Base-by-base conservation (phyloP, 2,888 invertebrate genomes). In the Pomacea canaliculata region DNA sequence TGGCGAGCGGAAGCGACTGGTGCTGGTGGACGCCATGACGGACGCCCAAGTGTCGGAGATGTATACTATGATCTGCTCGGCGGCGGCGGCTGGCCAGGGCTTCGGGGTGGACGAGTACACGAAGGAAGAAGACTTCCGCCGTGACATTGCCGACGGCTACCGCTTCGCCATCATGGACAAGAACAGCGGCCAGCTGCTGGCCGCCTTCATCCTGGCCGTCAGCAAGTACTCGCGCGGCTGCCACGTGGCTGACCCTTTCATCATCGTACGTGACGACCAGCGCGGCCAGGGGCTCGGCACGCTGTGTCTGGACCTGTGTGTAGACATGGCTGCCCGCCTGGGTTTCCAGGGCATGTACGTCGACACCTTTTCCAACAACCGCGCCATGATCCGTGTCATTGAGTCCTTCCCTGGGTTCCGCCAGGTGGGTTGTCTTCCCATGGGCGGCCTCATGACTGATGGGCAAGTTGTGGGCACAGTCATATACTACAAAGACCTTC, bases 351-450 rank as follows among this genome's bases (percentile, higher is more conserved):
- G 82, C 13, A 84, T 85, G 70, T 85, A 85, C 73, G 80, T 84
- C 9, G 85, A 85, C 77, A 83, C 83, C 4, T 85, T 85, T 71
- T 79, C 80, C 67, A 84, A 83, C 72, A 85, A 85, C 72, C 73
- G 46, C 7, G 81, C 81, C 37, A 83, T 84, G 81, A 79, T 81
- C 51, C 77, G 78, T 23, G 84, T 85, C 51, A 72, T 84, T 13
- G 79, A 80, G 49, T 80, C 76, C 69, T 46, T 83, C 10, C 81
- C 80, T n/a, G 84, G 83, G 10, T 80, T 83, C 63, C 63, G 78
- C n/a, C 78, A 80, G 70, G 82, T 83, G 12, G 85, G 84, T 37
- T 81, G 77, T 75, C 77, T 85, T 48, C 85, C 85, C 70, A 79
- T 83, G 79, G 84, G 81, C 7, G 84, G 84, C n/a, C 71, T 79